phyloP scores from a whole-genome alignment of 2,113 vertebrate genomes.

The Zingel zingel region DNA sequence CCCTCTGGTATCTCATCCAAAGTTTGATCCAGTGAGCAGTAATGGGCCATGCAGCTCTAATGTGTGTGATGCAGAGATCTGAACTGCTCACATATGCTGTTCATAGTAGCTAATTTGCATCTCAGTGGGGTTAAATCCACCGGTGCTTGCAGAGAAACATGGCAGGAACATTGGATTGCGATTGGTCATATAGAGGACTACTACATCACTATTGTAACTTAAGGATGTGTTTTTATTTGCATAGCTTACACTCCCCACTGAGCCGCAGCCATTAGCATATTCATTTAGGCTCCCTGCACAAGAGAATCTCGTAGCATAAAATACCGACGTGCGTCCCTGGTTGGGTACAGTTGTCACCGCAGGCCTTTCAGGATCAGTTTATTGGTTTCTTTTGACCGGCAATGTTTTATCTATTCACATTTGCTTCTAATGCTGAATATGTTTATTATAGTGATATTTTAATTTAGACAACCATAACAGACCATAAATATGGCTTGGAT shows the following conservation, averaged over 20 bases:
- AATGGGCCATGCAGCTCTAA: slow-evolving; percentile 70
- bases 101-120: slow-evolving; percentile 73
- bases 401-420: slow-evolving; percentile 63
- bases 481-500: slow-evolving; percentile 30
- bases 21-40: slow-evolving; percentile 53
- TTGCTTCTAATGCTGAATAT: slow-evolving; percentile 26
- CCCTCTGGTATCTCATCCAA: slow-evolving; percentile 49
- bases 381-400: slow-evolving; percentile 48
- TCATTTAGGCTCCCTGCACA: slow-evolving; percentile 61
- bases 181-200: slow-evolving; percentile 30
- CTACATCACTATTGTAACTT: slow-evolving; percentile 50
- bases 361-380: slow-evolving; percentile 55
- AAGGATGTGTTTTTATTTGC: slow-evolving; percentile 67
- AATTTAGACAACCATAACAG: slow-evolving; percentile 16
- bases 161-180: slow-evolving; percentile 30
- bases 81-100: slow-evolving; percentile 61
- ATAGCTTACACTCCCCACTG: slow-evolving; percentile 43
- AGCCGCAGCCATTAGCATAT: slow-evolving; percentile 64
- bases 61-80: slow-evolving; percentile 59
- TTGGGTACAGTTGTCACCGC: slow-evolving; percentile 48
- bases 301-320: slow-evolving; percentile 54
- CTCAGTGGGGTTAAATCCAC: slow-evolving; percentile 65
- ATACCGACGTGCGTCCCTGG: slow-evolving; percentile 26
- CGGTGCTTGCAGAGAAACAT: slow-evolving; percentile 48
- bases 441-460: slow-evolving; percentile 65